Evolutionary conservation across 2,888 invertebrate species (phyloP).

Genomic region (Leucophenga maculata): DNA sequence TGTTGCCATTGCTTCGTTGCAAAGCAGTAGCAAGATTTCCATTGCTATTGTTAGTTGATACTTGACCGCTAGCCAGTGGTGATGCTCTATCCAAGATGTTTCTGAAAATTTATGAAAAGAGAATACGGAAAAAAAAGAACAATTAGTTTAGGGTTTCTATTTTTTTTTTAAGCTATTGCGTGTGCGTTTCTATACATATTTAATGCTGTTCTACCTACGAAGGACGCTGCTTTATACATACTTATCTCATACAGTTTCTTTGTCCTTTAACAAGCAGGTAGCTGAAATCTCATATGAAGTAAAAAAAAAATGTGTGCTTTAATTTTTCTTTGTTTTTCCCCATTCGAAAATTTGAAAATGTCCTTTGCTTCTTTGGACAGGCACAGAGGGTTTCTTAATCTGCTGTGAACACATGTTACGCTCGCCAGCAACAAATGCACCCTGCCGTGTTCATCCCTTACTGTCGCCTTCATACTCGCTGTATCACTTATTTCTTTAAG

Average conservation of each 20-base stretch:
- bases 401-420: constrained; percentile 42
- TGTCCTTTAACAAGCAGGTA: background rate
- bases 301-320: background rate
- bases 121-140: too few species aligned
- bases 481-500: constrained; percentile 28
- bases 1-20: too few species aligned
- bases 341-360: background rate
- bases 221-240: background rate
- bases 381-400: constrained; percentile 20
- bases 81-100: constrained; percentile 49
- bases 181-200: too few species aligned
- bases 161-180: too few species aligned
- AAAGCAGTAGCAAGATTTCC: background rate
- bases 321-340: constrained; percentile 9
- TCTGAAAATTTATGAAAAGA: constrained; percentile 36
- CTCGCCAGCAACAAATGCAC: background rate
- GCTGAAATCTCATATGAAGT: background rate
- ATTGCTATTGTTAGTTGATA: constrained; percentile 3
- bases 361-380: constrained; percentile 26
- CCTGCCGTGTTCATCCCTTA: background rate
- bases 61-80: constrained; percentile 37
- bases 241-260: background rate
- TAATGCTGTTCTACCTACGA: too few species aligned
- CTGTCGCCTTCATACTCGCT: constrained; percentile 8
- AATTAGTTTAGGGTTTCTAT: too few species aligned